Conservation (phyloP, 2,888 invertebrate species). For the Leucozona laternaria region DNA sequence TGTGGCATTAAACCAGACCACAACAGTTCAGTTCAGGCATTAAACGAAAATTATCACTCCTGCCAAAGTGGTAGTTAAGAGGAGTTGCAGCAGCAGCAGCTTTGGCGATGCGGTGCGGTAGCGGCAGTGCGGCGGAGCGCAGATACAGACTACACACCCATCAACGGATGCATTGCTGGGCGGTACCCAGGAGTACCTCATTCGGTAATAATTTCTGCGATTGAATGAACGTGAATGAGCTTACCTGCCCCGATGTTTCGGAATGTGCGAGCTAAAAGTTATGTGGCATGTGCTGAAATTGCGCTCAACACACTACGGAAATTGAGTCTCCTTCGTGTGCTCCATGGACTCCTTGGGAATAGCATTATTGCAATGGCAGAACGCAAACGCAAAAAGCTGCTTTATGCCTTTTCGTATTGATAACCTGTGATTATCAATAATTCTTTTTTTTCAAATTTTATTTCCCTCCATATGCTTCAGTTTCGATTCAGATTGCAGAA, state of each 20-base stretch:
- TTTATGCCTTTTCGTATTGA: conserved; percentile 70
- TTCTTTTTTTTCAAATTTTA: conserved; percentile 50
- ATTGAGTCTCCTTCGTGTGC: conserved; percentile 16
- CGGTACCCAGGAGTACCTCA: conserved; percentile 68
- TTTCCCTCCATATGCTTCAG: conserved; percentile 17
- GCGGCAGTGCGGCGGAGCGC: too few species aligned
- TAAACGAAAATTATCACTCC: conserved; percentile 74
- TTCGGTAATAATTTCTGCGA: conserved; percentile 72
- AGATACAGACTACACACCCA: conserved; percentile 67
- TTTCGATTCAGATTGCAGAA: conserved; percentile 34
- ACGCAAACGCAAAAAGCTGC: conserved; percentile 49
- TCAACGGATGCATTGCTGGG: conserved; percentile 70
- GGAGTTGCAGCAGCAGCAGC: conserved; percentile 38
- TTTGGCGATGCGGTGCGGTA: neutral
- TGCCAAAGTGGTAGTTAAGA: conserved; percentile 68
- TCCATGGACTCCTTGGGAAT: conserved; percentile 41
- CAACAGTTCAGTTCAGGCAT: conserved; percentile 46
- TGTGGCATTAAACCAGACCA: conserved; percentile 52
- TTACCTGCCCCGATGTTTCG: neutral
- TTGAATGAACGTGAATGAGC: conserved; percentile 62
- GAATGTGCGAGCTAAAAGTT: conserved; percentile 52
- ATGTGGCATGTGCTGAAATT: conserved; percentile 75
- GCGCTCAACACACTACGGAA: conserved; percentile 49
- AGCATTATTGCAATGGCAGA: conserved; percentile 56
- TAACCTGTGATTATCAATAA: conserved; percentile 75